These are phyloP conservation scores for Hydrotaea cyrtoneurina DNA, from an alignment of 2,888 invertebrate genomes.

Conservation along the genomic window DNA sequence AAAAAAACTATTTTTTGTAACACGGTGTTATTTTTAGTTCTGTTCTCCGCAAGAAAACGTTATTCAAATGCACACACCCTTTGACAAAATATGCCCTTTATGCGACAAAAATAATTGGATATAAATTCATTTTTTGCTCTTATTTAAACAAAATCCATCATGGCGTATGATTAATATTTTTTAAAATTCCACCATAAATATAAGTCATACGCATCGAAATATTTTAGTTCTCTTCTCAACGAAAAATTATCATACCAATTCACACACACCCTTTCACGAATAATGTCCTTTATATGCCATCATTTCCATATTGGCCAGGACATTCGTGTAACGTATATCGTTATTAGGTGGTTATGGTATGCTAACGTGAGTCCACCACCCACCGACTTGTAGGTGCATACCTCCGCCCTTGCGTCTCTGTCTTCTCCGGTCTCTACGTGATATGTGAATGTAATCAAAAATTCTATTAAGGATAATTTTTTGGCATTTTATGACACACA, in stretches of 20 bases:
- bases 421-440: background rate
- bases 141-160: too few relatives aligned
- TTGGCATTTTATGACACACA: conserved; percentile 8
- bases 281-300: background rate
- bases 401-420: background rate
- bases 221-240: too few relatives aligned
- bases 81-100: too few relatives aligned
- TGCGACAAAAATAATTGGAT: too few relatives aligned
- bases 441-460: conserved; percentile 5
- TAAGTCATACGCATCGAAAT: background rate
- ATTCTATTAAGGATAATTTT: conserved; percentile 27
- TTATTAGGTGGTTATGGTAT: conserved; percentile 30
- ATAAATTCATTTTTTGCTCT: too few relatives aligned
- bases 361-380: background rate
- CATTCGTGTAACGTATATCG: conserved; percentile 13
- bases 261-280: background rate
- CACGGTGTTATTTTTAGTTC: too few relatives aligned
- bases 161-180: too few relatives aligned
- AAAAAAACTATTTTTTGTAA: too few relatives aligned
- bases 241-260: background rate
- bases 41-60: too few relatives aligned
- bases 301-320: background rate
- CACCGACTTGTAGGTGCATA: background rate
- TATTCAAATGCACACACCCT: too few relatives aligned
- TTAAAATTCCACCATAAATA: background rate